Evolutionary conservation across 2,797 vertebrate species (phyloP).

Genomic region (Meriones psammophilus): DNA sequence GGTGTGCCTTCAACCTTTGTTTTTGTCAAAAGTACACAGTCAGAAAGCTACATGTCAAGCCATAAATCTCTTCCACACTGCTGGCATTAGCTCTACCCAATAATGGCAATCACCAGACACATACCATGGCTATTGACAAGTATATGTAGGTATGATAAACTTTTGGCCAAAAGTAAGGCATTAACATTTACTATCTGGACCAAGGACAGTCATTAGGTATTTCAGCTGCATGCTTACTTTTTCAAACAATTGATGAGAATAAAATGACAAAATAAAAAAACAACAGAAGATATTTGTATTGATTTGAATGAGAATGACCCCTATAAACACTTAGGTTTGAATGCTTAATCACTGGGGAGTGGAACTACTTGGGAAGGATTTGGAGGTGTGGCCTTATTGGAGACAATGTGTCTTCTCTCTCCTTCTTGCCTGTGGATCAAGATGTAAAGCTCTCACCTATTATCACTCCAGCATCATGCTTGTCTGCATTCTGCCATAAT

Average conservation of each 20-base stretch:
- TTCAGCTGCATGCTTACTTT: background rate
- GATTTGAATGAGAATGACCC: no score
- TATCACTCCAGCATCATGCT: no score
- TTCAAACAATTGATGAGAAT: slow-evolving; percentile 36
- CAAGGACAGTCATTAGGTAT: background rate
- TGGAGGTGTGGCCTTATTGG: background rate
- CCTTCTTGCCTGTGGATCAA: no score
- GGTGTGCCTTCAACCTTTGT: background rate
- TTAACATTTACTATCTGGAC: background rate
- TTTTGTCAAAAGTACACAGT: background rate
- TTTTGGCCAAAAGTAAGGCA: background rate
- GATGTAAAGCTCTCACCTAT: background rate
- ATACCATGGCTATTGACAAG: background rate
- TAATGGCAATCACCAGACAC: background rate
- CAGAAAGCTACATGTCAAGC: background rate
- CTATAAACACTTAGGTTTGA: background rate
- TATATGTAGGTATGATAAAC: background rate
- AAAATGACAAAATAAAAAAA: slow-evolving; percentile 33
- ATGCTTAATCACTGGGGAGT: background rate
- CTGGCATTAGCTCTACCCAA: background rate
- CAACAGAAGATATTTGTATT: background rate
- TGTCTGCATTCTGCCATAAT: background rate
- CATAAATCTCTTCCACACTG: background rate
- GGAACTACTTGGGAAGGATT: background rate
- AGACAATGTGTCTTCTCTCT: no score